Evolutionary conservation across 1,140 invertebrate species (phyloP).

Genomic region (Drosophila burlai): DNA sequence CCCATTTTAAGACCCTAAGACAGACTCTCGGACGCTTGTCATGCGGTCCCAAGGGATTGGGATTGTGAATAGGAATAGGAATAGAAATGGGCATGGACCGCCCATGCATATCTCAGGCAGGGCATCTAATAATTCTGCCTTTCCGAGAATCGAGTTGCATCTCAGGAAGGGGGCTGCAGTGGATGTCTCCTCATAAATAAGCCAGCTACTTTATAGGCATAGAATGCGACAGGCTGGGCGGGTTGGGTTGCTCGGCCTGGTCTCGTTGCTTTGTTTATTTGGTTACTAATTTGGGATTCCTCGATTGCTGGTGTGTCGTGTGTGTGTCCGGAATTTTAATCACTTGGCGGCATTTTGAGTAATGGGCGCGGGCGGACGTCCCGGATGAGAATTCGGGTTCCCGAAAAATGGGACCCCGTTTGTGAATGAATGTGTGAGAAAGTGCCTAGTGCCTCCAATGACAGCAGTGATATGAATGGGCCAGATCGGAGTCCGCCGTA

Average conservation of each 20-base stretch:
- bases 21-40: conserved; percentile 38
- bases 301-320: conserved; percentile 49
- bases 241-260: conserved; percentile 33
- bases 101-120: conserved; percentile 70
- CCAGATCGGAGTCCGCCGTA: conserved; percentile 11
- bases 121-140: conserved; percentile 70
- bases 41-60: conserved; percentile 72
- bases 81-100: conserved; percentile 52
- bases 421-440: conserved; percentile 81
- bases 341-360: conserved; percentile 75
- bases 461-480: conserved; percentile 65
- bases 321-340: conserved; percentile 76
- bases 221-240: conserved; percentile 52
- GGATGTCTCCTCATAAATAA: conserved; percentile 77
- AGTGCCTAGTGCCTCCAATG: conserved; percentile 49
- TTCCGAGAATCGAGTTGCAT: conserved; percentile 79
- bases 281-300: conserved; percentile 82
- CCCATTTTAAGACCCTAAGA: conserved; percentile 75
- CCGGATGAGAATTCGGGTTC: conserved; percentile 64
- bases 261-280: conserved; percentile 77
- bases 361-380: conserved; percentile 65
- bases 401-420: conserved; percentile 29
- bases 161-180: conserved; percentile 23
- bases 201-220: conserved; percentile 70
- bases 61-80: conserved; percentile 24